These are phyloP conservation scores for Pangasius krempfi DNA, from an alignment of 2,797 vertebrate genomes.

Conservation along the genomic window DNA sequence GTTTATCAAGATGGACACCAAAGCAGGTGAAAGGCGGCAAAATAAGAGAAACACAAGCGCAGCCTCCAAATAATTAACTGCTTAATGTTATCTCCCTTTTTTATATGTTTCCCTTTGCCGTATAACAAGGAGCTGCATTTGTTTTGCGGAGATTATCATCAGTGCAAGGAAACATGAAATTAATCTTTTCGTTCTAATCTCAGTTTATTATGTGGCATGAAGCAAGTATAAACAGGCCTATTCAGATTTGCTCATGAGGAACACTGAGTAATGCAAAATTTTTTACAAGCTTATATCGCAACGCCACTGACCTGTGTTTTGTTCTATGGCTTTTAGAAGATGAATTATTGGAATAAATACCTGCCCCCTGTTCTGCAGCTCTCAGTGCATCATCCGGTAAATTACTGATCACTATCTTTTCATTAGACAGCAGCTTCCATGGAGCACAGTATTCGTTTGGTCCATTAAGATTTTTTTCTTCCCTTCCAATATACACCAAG, in stretches of 20 bases:
- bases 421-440: conserved; percentile 26
- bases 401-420: conserved; percentile 49
- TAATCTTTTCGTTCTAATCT: conserved; percentile 28
- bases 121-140: conserved; percentile 4
- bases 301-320: conserved; percentile 12
- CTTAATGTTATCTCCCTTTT: conserved; percentile 6
- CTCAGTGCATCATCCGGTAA: conserved; percentile 27
- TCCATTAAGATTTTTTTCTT: conserved; percentile 21
- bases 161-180: conserved; percentile 27
- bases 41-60: not conserved
- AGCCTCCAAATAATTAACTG: not conserved
- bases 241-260: conserved; percentile 18
- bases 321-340: conserved; percentile 6
- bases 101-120: not conserved
- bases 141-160: conserved; percentile 35
- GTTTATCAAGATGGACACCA: conserved; percentile 8
- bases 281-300: conserved; percentile 24
- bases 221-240: conserved; percentile 33
- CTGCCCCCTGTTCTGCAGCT: conserved; percentile 10
- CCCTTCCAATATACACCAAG: not conserved
- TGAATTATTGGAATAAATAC: conserved; percentile 35
- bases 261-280: conserved; percentile 22
- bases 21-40: not conserved
- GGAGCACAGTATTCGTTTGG: not conserved
- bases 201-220: conserved; percentile 7